Evolutionary conservation across 2,888 invertebrate species (phyloP).

Genomic region (Folsomia manolachei): DNA sequence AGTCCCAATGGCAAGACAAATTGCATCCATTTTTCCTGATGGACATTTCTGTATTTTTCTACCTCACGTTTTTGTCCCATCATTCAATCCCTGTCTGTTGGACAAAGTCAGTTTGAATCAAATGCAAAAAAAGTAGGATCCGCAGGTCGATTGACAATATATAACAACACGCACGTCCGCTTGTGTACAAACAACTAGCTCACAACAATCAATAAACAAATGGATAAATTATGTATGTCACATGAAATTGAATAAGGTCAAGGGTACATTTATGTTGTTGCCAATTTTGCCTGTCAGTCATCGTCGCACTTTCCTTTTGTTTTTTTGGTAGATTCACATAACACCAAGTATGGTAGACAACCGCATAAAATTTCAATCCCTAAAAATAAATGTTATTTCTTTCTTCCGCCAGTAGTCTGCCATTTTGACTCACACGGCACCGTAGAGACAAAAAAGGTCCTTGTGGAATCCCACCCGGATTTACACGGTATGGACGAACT

Average conservation of each 20-base stretch:
- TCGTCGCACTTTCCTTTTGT: neutral
- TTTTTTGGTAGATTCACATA: neutral
- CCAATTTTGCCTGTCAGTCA: too few relatives aligned
- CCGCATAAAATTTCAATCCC: too few relatives aligned
- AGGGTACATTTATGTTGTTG: neutral
- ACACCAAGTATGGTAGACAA: too few relatives aligned
- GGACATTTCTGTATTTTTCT: conserved; percentile 1
- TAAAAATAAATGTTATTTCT: too few relatives aligned
- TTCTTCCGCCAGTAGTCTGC: too few relatives aligned
- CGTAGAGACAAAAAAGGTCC: neutral
- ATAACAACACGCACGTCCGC: neutral
- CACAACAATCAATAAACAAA: neutral
- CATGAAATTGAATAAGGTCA: too few relatives aligned
- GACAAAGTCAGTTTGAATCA: neutral
- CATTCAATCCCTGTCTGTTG: neutral
- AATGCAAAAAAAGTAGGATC: neutral
- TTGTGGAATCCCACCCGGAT: neutral
- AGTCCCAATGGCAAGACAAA: neutral
- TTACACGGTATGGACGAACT: neutral
- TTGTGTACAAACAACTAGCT: neutral
- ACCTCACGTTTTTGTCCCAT: neutral
- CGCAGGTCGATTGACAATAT: neutral
- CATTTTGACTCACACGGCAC: neutral
- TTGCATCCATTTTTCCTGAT: neutral
- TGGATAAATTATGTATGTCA: too few relatives aligned